phyloP scores from a whole-genome alignment of 92 coral and sea anemone species.

The Siderastrea siderea region DNA sequence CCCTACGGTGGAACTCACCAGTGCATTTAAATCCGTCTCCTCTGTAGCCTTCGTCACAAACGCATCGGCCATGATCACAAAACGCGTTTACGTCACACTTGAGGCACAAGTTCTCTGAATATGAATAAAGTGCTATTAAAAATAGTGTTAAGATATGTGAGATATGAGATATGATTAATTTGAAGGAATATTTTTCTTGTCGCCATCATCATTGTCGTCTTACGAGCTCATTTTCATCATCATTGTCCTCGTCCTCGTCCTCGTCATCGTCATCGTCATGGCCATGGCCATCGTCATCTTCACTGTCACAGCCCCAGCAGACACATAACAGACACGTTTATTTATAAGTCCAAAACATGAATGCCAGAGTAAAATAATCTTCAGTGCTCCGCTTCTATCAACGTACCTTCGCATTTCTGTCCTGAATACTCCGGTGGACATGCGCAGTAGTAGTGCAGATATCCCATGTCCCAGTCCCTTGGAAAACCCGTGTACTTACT shows the following conservation, averaged over 20 bases:
- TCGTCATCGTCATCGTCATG: neutral
- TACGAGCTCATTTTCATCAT: neutral
- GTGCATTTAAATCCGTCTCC: slow-evolving; percentile 87
- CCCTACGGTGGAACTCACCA: slow-evolving; percentile 42
- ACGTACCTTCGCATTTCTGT: slow-evolving; percentile 77
- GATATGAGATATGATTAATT: neutral
- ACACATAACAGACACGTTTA: too few species aligned
- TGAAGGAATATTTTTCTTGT: neutral
- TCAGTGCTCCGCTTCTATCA: neutral
- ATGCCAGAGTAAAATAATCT: neutral
- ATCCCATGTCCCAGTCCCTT: slow-evolving; percentile 86
- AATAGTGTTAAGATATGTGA: neutral
- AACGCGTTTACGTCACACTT: slow-evolving; percentile 86
- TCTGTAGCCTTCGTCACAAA: slow-evolving; percentile 82
- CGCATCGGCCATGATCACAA: slow-evolving; percentile 79
- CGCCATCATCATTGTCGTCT: neutral
- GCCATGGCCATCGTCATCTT: neutral
- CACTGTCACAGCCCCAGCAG: neutral
- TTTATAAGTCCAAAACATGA: neutral
- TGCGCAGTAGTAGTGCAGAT: slow-evolving; percentile 79
- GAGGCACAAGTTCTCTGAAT: slow-evolving; percentile 74
- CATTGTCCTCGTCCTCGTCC: neutral
- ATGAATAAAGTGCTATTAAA: neutral
- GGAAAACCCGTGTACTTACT: slow-evolving; percentile 95
- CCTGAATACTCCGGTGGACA: slow-evolving; percentile 81